These are phyloP conservation scores for Sepiola atlantica DNA, from an alignment of 2,888 invertebrate species.

Conservation along the genomic window DNA sequence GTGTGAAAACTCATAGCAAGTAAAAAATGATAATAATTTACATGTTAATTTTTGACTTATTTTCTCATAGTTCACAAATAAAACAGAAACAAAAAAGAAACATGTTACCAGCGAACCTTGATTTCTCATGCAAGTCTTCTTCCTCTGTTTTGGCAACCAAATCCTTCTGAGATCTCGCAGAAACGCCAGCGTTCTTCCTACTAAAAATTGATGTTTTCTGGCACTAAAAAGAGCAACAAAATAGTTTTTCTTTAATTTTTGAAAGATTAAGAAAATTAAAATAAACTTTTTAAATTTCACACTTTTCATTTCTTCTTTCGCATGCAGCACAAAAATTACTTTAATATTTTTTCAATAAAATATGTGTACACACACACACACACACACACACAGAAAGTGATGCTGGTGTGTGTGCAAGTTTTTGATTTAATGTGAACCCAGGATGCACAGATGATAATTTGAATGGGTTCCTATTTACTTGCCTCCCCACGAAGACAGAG, in stretches of 20 bases:
- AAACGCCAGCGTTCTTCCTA: constrained; percentile 73
- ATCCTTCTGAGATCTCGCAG: constrained; percentile 74
- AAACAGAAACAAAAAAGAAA: no score
- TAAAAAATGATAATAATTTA: no score
- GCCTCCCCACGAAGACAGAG: no score
- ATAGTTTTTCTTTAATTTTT: neutral
- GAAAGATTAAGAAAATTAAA: neutral
- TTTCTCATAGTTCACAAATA: neutral
- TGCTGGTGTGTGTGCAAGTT: no score
- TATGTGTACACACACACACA: no score
- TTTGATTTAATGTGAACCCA: no score
- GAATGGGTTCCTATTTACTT: no score
- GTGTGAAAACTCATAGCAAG: no score
- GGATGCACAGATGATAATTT: no score
- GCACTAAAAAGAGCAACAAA: constrained; percentile 41
- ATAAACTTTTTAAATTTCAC: neutral
- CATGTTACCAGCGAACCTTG: constrained; percentile 72
- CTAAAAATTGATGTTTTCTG: constrained; percentile 64
- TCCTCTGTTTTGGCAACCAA: constrained; percentile 67
- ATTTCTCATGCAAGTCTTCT: constrained; percentile 73
- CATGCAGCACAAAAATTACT: neutral
- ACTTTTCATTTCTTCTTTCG: neutral
- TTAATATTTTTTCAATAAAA: neutral
- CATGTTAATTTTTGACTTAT: no score
- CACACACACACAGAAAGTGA: no score